Conservation (phyloP, 2,888 invertebrate genomes). For the Sialis lutaria region DNA sequence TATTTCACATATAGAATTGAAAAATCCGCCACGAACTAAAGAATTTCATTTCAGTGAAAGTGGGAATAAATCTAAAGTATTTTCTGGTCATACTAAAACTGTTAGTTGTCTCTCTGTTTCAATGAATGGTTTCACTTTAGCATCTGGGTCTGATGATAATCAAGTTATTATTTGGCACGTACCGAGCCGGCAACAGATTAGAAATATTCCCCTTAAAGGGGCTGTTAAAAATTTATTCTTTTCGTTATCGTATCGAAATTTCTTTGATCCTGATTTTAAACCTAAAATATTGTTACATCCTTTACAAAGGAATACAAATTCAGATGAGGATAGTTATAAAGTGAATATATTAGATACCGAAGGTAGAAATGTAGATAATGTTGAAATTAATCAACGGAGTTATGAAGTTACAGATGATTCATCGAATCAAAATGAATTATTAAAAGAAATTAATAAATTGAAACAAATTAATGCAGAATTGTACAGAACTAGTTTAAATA, state of each 20-base stretch:
- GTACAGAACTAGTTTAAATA: slow-evolving; percentile 25
- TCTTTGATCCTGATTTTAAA: slow-evolving; percentile 37
- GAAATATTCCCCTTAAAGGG: slow-evolving; percentile 56
- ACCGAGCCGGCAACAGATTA: slow-evolving; percentile 51
- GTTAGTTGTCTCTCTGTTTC: slow-evolving; percentile 59
- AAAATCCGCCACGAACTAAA: slow-evolving; percentile 44
- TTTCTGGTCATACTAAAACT: slow-evolving; percentile 47
- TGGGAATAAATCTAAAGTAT: slow-evolving; percentile 28
- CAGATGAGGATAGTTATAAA: slow-evolving; percentile 28
- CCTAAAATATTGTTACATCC: slow-evolving; percentile 37
- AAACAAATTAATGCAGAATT: slow-evolving; percentile 39
- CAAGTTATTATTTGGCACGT: slow-evolving; percentile 70
- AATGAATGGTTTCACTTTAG: slow-evolving; percentile 46
- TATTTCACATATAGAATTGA: slow-evolving; percentile 49
- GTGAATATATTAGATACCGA: slow-evolving; percentile 25
- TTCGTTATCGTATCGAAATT: slow-evolving; percentile 37
- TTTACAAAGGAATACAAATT: slow-evolving; percentile 44
- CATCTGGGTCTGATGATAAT: slow-evolving; percentile 62
- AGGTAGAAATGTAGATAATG: slow-evolving; percentile 3
- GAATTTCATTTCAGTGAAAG: slow-evolving; percentile 45
- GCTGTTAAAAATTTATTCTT: slow-evolving; percentile 54
- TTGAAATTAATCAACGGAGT: too few relatives aligned
- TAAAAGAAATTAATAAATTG: slow-evolving; percentile 32
- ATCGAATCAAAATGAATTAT: slow-evolving; percentile 15
- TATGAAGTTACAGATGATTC: slow-evolving; percentile 6